Base-by-base conservation (phyloP, 2,888 invertebrate genomes). In the Ommatoiulus sabulosus region DNA sequence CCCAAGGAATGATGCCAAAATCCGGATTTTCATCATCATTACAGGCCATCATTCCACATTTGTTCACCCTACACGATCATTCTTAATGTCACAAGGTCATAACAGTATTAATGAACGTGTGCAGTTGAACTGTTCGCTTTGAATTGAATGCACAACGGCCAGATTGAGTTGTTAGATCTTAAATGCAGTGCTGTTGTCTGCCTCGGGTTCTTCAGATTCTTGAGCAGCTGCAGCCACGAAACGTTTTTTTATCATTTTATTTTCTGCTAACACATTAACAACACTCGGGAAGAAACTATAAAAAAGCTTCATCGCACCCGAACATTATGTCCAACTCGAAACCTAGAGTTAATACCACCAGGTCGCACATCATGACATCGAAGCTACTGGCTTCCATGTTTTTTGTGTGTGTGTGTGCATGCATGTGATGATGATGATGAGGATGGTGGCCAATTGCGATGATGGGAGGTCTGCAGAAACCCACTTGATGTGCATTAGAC, bases 381-480 rank as follows among this genome's bases (percentile, higher is more conserved):
- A 63, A 63, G n/a, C 63, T 63, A n/a, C 63, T 63, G 52, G 52
- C 52, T 52, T n/a, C 3, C 3, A 52, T 3, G 63, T n/a, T 63
- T 63, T 63, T 63, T 63, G 2, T 7, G 17, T 3, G 17, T n/a
- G 4, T n/a, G 2, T n/a, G 2, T n/a, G 12, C 3, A 15, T 3
- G 6, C 52, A 52, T 52, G n/a, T n/a, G n/a, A n/a, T n/a, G n/a
- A n/a, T n/a, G n/a, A n/a, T n/a, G n/a, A n/a, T n/a, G n/a, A n/a
- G n/a, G 52, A 63, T n/a, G 63, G 63, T 3, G 63, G 63, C n/a
- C n/a, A n/a, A 63, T 63, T n/a, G n/a, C 2, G 20, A 63, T n/a
- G 63, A n/a, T 63, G 63, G 63, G 63, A 63, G 63, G 63, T 63
- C 63, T 63, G 63, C n/a, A n/a, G n/a, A n/a, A 63, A 20, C 63